Percentiles rank a stretch among this genome's conserved stretches.
These are phyloP conservation scores for Drosophila rhopaloa DNA, from an alignment of 1,140 invertebrate genomes.

Conservation along the genomic window DNA sequence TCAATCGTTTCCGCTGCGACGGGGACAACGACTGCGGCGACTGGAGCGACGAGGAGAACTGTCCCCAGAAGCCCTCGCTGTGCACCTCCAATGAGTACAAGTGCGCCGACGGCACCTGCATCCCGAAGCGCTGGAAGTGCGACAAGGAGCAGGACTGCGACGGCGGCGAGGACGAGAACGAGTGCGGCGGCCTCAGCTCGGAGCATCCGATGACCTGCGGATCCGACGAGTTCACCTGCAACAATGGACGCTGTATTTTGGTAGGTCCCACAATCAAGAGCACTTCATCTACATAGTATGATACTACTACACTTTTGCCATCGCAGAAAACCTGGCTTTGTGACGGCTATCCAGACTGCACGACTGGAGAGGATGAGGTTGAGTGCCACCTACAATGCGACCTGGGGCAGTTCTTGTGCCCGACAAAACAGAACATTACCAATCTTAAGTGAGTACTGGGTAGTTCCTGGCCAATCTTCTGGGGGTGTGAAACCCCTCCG, in stretches of 20 bases:
- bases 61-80: conserved; percentile 85
- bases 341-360: conserved; percentile 93
- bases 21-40: conserved; percentile 95
- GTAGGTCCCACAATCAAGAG: conserved; percentile 82
- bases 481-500: no score
- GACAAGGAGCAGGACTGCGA: conserved; percentile 92
- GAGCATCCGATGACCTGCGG: conserved; percentile 88
- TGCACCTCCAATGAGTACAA: conserved; percentile 80
- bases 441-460: conserved; percentile 74
- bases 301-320: not conserved
- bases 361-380: conserved; percentile 92
- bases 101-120: conserved; percentile 89
- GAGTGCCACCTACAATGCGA: conserved; percentile 90
- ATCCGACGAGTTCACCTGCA: conserved; percentile 89
- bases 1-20: conserved; percentile 92
- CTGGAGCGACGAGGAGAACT: conserved; percentile 92
- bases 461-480: no score
- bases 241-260: conserved; percentile 89
- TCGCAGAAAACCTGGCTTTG: conserved; percentile 91
- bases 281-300: no score
- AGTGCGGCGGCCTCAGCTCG: conserved; percentile 86
- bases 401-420: conserved; percentile 89
- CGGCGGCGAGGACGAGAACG: conserved; percentile 92
- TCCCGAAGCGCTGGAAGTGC: conserved; percentile 91
- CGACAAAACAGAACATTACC: conserved; percentile 85